Evolutionary conservation across 2,888 invertebrate genomes (phyloP), one percentile per base, ranked within the genome.

Genomic region (Drosophila phalerata): DNA sequence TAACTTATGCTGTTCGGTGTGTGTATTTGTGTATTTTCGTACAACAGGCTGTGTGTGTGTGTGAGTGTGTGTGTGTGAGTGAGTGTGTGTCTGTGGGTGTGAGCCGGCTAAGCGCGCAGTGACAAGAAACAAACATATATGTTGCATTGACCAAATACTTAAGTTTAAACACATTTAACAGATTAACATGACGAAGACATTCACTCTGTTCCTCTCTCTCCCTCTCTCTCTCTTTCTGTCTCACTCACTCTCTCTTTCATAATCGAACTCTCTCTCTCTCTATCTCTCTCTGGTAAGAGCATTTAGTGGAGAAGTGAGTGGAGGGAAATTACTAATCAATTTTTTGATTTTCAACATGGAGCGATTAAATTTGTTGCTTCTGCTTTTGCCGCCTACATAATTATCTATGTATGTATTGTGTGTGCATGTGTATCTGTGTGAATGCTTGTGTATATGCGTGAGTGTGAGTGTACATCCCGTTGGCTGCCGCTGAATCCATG

Each of bases 1-100:
- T 75, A 75, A 49, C 45, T 60, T 75, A 75, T 52, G 57, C 61
- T 66, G 66, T 61, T 48, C 51, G 43, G 57, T 57, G 45, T 72
- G 34, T 53, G 40, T 25, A 37, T 30, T 28, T 48, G 48, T 48
- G 30, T 48, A 17, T 37, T 37, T 32, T 51, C 34, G 34, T 32
- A 51, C 37, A 37, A 37, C n/a, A 37, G 40, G 19, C 19, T 53
- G 40, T 11, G 6, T 43, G 43, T 68, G 19, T 64, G 25, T 53
- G n/a, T 49, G 19, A 19, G 19, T 19, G 19, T 8, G 17, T 47
- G 19, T 45, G n/a, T 13, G 17, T 45, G 22, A 51, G 49, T 13
- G 19, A 28, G 9, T 45, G 11, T 43, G 19, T 48, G 30, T 60
- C 11, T 52, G 34, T 60, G 30, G 32, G 22, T 56, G 43, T 63